Conservation (phyloP, 2,888 invertebrate genomes). For the Microctonus hyperodae region DNA sequence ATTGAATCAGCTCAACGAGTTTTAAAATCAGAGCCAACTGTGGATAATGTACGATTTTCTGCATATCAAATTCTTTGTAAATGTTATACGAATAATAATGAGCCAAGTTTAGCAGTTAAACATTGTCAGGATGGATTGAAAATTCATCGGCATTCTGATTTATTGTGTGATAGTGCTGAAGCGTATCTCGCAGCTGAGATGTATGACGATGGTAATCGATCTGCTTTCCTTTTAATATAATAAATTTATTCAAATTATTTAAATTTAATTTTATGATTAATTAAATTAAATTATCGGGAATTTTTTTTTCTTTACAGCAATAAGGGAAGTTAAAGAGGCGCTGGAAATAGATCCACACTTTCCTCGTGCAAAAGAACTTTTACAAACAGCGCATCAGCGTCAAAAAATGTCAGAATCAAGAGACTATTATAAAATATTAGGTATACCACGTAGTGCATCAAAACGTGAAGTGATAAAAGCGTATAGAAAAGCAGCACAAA, state of each 20-base stretch:
- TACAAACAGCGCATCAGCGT: slow-evolving; percentile 86
- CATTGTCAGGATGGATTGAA: slow-evolving; percentile 83
- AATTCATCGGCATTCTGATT: slow-evolving; percentile 75
- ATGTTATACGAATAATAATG: slow-evolving; percentile 77
- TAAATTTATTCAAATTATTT: slow-evolving; percentile 11
- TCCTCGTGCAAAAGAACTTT: slow-evolving; percentile 86
- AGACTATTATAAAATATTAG: slow-evolving; percentile 97
- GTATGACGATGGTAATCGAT: slow-evolving; percentile 80
- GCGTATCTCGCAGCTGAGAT: slow-evolving; percentile 88
- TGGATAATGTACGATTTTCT: slow-evolving; percentile 75
- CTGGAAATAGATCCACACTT: slow-evolving; percentile 80
- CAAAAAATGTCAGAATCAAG: slow-evolving; percentile 92
- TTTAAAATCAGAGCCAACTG: slow-evolving; percentile 74
- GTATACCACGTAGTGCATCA: slow-evolving; percentile 86
- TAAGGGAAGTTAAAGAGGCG: slow-evolving; percentile 86
- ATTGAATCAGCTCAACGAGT: slow-evolving; percentile 73
- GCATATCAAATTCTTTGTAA: slow-evolving; percentile 82
- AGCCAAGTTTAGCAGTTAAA: slow-evolving; percentile 74
- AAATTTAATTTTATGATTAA: neutral
- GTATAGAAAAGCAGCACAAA: slow-evolving; percentile 94
- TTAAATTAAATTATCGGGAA: neutral
- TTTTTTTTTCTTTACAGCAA: slow-evolving; percentile 68
- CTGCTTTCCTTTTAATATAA: neutral
- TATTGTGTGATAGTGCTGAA: slow-evolving; percentile 91
- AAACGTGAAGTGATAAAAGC: slow-evolving; percentile 96